Evolutionary conservation across 2,797 vertebrate genomes (phyloP), one percentile per base, ranked within the genome.

Genomic region (Tenualosa thibaudeaui): DNA sequence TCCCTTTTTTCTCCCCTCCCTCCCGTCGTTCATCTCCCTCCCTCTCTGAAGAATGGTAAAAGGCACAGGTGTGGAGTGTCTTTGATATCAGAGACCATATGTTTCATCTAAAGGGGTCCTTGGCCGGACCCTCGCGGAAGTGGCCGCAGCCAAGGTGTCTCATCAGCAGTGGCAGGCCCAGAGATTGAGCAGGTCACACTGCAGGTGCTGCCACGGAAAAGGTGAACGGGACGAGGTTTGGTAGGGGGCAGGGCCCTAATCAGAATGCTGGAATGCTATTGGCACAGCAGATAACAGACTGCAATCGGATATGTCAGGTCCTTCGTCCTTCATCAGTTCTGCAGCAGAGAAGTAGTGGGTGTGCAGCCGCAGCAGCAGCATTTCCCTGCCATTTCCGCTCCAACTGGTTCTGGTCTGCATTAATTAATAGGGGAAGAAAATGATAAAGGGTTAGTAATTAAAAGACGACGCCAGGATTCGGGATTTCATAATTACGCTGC

Each of bases 71-170:
- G 81, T 85, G 84, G 83, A 86, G 50, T 86, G 86, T 86, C 91
- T 91, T 90, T 92, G 89, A 91, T 90, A 90, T 88, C 85, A 84
- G 81, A 88, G 85, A 84, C 82, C 88, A 87, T 83, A 89, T 90
- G 88, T 92, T 90, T 89, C 87, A 87, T 87, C 88, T 82, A 22
- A 84, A 83, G 54, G 83, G 24, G 43, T 54, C 84, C 84, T 85
- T 88, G 89, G 86, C 86, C 26, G 37, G 81, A 46, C 86, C 86
- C 83, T 4, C 40, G 71, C 51, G 78, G 81, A 85, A 87, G 86
- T 9, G 1, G 10, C 86, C 40, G 75, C 83, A 86, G 81, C 53
- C 65, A 24, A 54, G 86, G 60, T 53, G 31, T 81, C 65, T 88
- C 62, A 54, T 53, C 68, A 78, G 75, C 53, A 22, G 81, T 60